Percentiles rank a stretch among this genome's conserved stretches.
Evolutionary conservation across 1,140 invertebrate genomes (phyloP).

Genomic region (Metaphire vulgaris): DNA sequence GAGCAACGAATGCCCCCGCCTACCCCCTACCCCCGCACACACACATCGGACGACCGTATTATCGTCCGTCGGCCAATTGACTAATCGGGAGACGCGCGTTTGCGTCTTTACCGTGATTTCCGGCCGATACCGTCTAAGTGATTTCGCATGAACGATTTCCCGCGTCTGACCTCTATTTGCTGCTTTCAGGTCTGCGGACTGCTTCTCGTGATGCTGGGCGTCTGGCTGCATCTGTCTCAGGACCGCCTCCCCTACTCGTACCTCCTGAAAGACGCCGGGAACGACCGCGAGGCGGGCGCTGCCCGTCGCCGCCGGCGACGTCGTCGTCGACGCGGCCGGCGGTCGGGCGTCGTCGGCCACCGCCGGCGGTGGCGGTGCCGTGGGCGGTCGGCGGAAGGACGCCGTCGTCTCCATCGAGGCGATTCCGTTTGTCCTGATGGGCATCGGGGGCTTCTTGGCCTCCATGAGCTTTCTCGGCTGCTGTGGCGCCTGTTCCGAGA

Average conservation of each 20-base stretch:
- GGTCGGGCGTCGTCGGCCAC: neutral
- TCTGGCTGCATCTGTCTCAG: conserved; percentile 18
- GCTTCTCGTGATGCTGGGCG: neutral
- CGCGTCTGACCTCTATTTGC: neutral
- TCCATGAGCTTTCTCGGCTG: conserved; percentile 41
- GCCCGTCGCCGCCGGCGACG: no score
- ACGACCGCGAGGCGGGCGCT: neutral
- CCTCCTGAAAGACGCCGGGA: neutral
- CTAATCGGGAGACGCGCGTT: no score
- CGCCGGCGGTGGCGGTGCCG: neutral
- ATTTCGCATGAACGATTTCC: no score
- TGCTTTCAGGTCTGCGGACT: conserved; percentile 1
- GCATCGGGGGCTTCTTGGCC: conserved; percentile 33
- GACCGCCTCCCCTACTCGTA: conserved; percentile 8
- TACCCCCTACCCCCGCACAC: no score
- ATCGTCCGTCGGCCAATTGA: no score
- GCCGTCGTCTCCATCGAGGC: conserved; percentile 9
- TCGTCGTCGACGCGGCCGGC: neutral
- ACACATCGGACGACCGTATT: no score
- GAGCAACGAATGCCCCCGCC: no score
- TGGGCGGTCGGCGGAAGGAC: neutral
- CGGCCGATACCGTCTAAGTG: neutral
- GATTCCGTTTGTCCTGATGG: conserved; percentile 33
- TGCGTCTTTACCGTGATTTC: no score
- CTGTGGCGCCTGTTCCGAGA: conserved; percentile 38